Evolutionary conservation across 2,888 invertebrate genomes (phyloP).

Genomic region (Hylaea fasciaria): DNA sequence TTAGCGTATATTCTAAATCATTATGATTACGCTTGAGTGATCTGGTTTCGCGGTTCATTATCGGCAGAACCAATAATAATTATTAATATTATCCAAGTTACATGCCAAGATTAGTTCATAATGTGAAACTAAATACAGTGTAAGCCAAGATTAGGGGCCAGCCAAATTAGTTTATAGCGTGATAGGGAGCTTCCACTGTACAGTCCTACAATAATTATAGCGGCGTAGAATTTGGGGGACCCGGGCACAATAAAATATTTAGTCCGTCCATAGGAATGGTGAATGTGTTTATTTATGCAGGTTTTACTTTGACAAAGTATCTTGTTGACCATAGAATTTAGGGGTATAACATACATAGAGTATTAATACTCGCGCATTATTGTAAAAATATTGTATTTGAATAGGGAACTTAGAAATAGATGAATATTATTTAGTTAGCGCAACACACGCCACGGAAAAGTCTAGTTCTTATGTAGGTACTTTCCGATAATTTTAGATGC

Average conservation of each 20-base stretch:
- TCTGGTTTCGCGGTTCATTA: slow-evolving; percentile 52
- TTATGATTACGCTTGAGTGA: too few relatives aligned
- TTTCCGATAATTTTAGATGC: background rate
- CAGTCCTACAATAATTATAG: slow-evolving; percentile 1
- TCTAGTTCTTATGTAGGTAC: too few relatives aligned
- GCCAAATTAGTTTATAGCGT: slow-evolving; percentile 79
- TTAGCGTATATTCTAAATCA: too few relatives aligned
- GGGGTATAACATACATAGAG: slow-evolving; percentile 54
- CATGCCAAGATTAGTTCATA: slow-evolving; percentile 61
- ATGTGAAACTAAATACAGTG: slow-evolving; percentile 74
- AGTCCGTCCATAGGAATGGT: background rate
- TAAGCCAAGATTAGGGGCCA: slow-evolving; percentile 68
- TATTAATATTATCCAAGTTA: slow-evolving; percentile 60
- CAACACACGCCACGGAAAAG: slow-evolving; percentile 4
- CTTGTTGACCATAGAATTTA: background rate
- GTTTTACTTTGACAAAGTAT: slow-evolving; percentile 5
- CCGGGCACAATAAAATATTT: slow-evolving; percentile 1
- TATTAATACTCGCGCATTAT: slow-evolving; percentile 56
- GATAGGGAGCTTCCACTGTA: slow-evolving; percentile 60
- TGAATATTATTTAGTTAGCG: slow-evolving; percentile 14
- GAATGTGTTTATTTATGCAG: background rate
- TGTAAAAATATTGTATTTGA: slow-evolving; percentile 48
- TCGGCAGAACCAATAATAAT: slow-evolving; percentile 61
- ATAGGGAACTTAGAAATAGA: slow-evolving; percentile 21
- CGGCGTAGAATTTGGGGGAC: background rate